Conservation (phyloP, 2,797 vertebrate genomes). For the Gobio occitaniae region DNA sequence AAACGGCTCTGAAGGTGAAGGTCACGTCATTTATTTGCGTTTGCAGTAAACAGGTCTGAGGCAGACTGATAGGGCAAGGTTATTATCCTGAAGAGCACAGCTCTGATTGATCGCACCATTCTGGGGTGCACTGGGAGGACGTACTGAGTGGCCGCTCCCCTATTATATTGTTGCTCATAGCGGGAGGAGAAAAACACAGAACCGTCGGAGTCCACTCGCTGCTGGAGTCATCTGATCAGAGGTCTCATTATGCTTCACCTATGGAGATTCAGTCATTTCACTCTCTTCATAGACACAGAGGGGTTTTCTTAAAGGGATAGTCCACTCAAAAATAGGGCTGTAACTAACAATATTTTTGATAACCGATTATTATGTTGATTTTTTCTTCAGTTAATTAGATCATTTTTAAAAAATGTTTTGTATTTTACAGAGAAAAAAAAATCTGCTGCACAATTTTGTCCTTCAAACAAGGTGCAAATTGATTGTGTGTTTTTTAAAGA, state of each 20-base stretch:
- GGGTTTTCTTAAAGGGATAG: conserved; percentile 19
- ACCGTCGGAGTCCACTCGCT: conserved; percentile 36
- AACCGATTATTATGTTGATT: background rate
- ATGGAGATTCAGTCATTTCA: conserved; percentile 30
- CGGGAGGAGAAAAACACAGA: conserved; percentile 22
- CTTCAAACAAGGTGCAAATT: background rate
- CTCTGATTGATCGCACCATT: conserved; percentile 69
- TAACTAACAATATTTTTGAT: background rate
- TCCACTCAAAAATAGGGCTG: conserved; percentile 6
- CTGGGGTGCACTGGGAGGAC: conserved; percentile 46
- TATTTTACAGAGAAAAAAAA: background rate
- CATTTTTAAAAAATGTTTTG: background rate
- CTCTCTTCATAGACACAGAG: conserved; percentile 15
- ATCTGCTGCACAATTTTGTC: background rate
- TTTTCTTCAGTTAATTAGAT: background rate
- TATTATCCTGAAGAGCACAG: conserved; percentile 67
- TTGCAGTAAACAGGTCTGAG: conserved; percentile 71
- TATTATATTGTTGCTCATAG: conserved; percentile 30
- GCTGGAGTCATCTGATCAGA: conserved; percentile 43
- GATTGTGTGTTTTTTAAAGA: background rate
- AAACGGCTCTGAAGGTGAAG: conserved; percentile 62
- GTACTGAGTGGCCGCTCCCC: conserved; percentile 41
- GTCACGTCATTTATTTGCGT: conserved; percentile 72
- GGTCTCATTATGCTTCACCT: conserved; percentile 35
- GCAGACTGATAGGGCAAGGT: conserved; percentile 68